Evolutionary conservation across 2,113 vertebrate genomes (phyloP).

Genomic region (Mobula birostris): DNA sequence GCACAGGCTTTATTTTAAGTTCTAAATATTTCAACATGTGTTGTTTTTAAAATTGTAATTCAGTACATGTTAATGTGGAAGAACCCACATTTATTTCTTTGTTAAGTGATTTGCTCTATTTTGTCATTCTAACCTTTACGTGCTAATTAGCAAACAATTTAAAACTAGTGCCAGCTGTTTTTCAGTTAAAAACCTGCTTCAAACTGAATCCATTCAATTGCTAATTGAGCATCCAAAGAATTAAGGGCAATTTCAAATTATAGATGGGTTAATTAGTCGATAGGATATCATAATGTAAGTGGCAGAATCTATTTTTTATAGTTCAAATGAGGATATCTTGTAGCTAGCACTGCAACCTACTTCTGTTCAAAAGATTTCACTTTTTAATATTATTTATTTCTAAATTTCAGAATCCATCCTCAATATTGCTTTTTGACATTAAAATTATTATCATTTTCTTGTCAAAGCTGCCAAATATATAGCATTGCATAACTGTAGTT

Average conservation of each 20-base stretch:
- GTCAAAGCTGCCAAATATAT: constrained; percentile 28
- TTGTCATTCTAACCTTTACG: constrained; percentile 27
- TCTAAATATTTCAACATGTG: neutral
- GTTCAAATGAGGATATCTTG: neutral
- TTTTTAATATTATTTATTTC: constrained; percentile 18
- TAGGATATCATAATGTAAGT: constrained; percentile 14
- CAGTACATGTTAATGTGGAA: constrained; percentile 28
- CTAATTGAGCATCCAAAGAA: constrained; percentile 14
- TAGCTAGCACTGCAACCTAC: neutral
- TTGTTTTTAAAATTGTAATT: constrained; percentile 26
- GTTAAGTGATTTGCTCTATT: constrained; percentile 24
- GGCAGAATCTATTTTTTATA: constrained; percentile 1
- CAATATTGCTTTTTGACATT: constrained; percentile 16
- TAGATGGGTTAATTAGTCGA: constrained; percentile 26
- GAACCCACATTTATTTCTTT: constrained; percentile 24
- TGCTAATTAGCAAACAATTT: constrained; percentile 18
- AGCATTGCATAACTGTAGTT: neutral
- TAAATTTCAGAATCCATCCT: neutral
- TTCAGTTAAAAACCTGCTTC: constrained; percentile 1
- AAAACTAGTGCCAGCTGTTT: constrained; percentile 1
- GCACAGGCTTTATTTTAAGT: constrained; percentile 9
- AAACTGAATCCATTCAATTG: neutral
- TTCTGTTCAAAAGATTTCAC: neutral
- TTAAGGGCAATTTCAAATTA: constrained; percentile 22
- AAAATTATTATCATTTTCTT: constrained; percentile 28